Conservation (phyloP, 2,797 vertebrate genomes). For the Phalanger gymnotis region DNA sequence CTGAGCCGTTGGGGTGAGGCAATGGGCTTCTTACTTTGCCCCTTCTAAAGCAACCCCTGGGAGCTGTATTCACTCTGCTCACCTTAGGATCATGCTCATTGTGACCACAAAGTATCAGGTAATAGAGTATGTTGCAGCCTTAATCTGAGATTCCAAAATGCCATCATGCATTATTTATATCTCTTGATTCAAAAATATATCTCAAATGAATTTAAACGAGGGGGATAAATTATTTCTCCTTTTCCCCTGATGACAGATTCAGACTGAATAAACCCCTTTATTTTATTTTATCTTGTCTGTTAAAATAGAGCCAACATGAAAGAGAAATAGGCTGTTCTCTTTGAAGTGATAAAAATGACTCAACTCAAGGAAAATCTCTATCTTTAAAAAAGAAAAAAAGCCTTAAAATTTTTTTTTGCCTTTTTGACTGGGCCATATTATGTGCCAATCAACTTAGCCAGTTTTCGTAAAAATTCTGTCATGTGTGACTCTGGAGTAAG, state of each 20-base stretch:
- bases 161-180: constrained; percentile 65
- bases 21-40: neutral
- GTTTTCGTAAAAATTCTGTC: constrained; percentile 59
- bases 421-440: constrained; percentile 44
- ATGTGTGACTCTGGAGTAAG: constrained; percentile 31
- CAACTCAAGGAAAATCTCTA: constrained; percentile 56
- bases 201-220: constrained; percentile 66
- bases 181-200: constrained; percentile 54
- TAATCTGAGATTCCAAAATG: constrained; percentile 45
- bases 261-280: constrained; percentile 57
- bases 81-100: neutral
- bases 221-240: constrained; percentile 54
- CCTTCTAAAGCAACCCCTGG: neutral
- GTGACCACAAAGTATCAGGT: neutral
- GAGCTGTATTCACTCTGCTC: neutral
- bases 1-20: neutral
- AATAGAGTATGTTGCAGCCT: neutral
- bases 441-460: constrained; percentile 40
- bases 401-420: constrained; percentile 19
- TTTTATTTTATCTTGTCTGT: constrained; percentile 68
- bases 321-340: constrained; percentile 55
- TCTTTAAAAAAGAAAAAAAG: constrained; percentile 48
- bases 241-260: constrained; percentile 46
- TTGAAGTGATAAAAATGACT: constrained; percentile 56
- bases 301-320: constrained; percentile 43